Evolutionary conservation across 2,113 vertebrate species (phyloP).

Genomic region (Regulus satrapa): DNA sequence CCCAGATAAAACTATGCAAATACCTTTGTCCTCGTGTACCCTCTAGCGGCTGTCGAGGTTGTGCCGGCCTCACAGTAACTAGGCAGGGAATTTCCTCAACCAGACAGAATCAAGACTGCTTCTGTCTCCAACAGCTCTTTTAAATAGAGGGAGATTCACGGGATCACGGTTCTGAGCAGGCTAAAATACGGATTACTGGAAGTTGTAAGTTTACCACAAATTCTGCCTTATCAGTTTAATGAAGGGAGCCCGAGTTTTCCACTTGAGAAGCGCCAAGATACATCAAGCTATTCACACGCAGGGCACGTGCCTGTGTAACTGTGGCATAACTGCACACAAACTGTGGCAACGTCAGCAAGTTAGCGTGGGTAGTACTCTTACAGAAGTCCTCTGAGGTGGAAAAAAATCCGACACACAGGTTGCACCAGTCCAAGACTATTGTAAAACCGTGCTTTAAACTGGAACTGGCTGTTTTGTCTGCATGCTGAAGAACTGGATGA

Average conservation of each 20-base stretch:
- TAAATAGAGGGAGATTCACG: neutral
- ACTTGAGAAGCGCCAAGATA: neutral
- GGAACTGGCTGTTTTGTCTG: neutral
- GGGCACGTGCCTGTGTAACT: rapidly evolving
- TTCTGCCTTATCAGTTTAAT: neutral
- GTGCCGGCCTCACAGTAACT: neutral
- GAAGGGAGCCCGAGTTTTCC: neutral
- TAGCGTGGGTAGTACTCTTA: neutral
- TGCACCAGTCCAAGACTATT: neutral
- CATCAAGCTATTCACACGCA: neutral
- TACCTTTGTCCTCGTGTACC: neutral
- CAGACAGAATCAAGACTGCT: neutral
- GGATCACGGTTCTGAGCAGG: neutral
- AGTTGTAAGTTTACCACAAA: neutral
- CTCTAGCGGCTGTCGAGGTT: constrained; percentile 22
- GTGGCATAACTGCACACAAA: rapidly evolving
- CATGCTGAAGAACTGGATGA: neutral
- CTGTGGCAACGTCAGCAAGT: rapidly evolving
- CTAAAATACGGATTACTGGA: neutral
- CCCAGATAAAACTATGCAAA: neutral
- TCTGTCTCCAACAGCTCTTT: neutral
- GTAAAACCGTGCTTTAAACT: neutral
- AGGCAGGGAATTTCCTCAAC: neutral
- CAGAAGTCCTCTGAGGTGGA: neutral
- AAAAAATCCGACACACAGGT: neutral